Evolutionary conservation across 2,888 invertebrate species (phyloP).

Genomic region (Rugalucina vietnamica): DNA sequence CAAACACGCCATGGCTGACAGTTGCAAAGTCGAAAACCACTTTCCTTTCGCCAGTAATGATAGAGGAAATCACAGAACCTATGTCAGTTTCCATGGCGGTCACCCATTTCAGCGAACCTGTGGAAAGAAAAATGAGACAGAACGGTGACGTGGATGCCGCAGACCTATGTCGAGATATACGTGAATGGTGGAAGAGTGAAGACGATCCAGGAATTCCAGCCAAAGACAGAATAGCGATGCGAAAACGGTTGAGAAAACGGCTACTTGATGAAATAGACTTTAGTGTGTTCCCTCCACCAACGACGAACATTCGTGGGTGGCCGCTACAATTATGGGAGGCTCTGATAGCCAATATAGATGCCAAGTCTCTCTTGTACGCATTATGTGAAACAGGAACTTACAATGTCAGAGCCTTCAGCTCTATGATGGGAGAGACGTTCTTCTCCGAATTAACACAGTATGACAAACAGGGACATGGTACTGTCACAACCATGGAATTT

Average conservation of each 20-base stretch:
- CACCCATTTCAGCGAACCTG: conserved; percentile 48
- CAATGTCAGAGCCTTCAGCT: conserved; percentile 2
- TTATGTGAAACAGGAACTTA: not conserved
- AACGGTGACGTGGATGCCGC: conserved; percentile 32
- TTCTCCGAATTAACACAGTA: no score
- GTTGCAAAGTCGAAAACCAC: conserved; percentile 47
- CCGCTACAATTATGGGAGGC: conserved; percentile 21
- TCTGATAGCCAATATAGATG: conserved; percentile 18
- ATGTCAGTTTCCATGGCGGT: conserved; percentile 55
- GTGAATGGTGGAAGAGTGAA: conserved; percentile 43
- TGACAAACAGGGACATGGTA: no score
- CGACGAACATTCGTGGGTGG: conserved; percentile 18
- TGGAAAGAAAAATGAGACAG: conserved; percentile 42
- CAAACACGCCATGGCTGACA: conserved; percentile 47
- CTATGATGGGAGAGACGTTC: conserved; percentile 23
- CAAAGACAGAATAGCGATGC: not conserved
- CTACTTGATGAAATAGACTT: not conserved
- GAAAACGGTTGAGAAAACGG: conserved; percentile 23
- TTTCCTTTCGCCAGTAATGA: conserved; percentile 50
- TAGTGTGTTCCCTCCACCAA: conserved; percentile 12
- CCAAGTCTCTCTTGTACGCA: conserved; percentile 10
- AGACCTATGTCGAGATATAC: conserved; percentile 41
- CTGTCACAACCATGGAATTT: no score
- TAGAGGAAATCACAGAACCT: conserved; percentile 56
- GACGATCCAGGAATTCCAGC: conserved; percentile 33